These are phyloP conservation scores for Cantharis flavilabris DNA, from an alignment of 2,888 invertebrate species.

Conservation along the genomic window DNA sequence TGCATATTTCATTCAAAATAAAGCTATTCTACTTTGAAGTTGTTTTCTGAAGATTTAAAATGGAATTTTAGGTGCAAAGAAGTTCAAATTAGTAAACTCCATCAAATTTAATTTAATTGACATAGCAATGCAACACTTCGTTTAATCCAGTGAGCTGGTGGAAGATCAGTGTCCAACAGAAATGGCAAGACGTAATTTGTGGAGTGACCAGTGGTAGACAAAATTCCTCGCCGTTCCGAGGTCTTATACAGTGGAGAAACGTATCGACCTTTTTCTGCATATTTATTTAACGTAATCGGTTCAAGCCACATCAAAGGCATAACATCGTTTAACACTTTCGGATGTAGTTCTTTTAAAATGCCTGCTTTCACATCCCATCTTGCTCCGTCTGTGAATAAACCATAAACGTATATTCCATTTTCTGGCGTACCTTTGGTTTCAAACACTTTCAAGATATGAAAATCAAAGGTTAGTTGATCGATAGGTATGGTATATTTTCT, in stretches of 20 bases:
- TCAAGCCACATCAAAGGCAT: constrained; percentile 86
- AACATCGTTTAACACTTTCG: constrained; percentile 82
- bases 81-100: neutral
- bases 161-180: constrained; percentile 62
- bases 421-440: constrained; percentile 49
- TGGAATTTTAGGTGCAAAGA: neutral
- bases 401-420: constrained; percentile 71
- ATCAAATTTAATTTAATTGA: constrained; percentile 62
- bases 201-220: constrained; percentile 83
- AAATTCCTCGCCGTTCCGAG: constrained; percentile 73
- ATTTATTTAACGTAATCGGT: constrained; percentile 68
- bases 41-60: neutral
- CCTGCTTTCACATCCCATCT: constrained; percentile 77
- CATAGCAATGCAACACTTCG: constrained; percentile 78
- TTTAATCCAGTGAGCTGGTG: constrained; percentile 78
- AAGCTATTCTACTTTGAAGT: neutral
- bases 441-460: constrained; percentile 59
- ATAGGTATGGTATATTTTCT: constrained; percentile 85
- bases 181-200: constrained; percentile 83
- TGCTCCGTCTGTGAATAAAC: constrained; percentile 86
- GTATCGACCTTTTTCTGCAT: constrained; percentile 64
- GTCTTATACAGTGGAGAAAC: constrained; percentile 83
- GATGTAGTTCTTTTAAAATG: constrained; percentile 76
- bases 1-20: neutral
- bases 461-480: constrained; percentile 78